Evolutionary conservation across 2,888 invertebrate species (phyloP), one percentile per base, ranked within the genome.

Genomic region (Drosophila aldrichi): DNA sequence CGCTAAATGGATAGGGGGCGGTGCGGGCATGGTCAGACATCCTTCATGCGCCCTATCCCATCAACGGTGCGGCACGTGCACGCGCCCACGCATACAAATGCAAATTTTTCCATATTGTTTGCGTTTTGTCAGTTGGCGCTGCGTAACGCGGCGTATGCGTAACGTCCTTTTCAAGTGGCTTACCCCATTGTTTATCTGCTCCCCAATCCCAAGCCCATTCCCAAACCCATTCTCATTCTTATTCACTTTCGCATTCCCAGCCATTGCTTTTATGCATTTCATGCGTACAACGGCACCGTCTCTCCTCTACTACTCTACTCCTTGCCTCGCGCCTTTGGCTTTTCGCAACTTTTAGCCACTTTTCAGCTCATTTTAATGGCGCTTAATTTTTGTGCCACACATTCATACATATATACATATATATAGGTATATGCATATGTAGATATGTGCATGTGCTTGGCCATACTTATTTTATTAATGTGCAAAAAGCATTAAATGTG

Each of bases 381-480:
- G 79, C 79, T 84, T 83, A 74, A 84, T 87, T 79, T 79, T 66
- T 75, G 74, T 68, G 74, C 72, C 80, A 46, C 67, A 57, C 74
- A 70, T 70, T n/a, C 40, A 40, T 18, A 18, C 8, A 40, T 9
- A 9, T 9, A 4, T 18, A 38, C n/a, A 43, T 41, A 57, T 9
- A 18, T 18, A 14, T 58, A 29, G 25, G 46, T 22, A 44, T 65
- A 20, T 44, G 34, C 32, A 49, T 34, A 20, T 41, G 8, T 29
- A 25, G 61, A 32, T 29, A 29, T 29, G 29, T 29, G 29, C 25
- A 29, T 55, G 40, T 32, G 43, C 20, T 56, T 25, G 36, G n/a
- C 38, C 66, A 56, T 66, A 59, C 64, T 81, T 75, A 74, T 82
- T 82, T 82, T 84, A 77, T 84, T 84, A 88, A 87, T 84, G 82